Conservation (phyloP, 2,113 vertebrate species). For the Balaeniceps rex region DNA sequence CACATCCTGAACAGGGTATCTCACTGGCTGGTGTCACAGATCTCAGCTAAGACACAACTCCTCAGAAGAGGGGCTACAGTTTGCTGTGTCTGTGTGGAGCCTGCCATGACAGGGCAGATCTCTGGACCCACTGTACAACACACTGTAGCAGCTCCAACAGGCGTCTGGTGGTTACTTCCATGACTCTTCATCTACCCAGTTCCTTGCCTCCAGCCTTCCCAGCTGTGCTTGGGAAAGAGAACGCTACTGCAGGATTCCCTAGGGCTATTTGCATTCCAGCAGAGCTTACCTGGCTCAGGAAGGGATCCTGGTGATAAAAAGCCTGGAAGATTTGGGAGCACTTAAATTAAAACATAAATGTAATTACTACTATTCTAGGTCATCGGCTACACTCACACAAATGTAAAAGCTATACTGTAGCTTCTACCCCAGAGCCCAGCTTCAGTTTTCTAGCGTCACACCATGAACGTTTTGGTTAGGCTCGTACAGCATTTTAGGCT, state of each 20-base stretch:
- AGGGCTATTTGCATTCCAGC: not conserved
- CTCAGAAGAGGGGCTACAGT: not conserved
- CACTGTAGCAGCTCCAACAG: not conserved
- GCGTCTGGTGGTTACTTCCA: rapidly evolving
- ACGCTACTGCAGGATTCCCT: not conserved
- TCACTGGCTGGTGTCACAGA: not conserved
- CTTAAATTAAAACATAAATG: not conserved
- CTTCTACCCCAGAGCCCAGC: not conserved
- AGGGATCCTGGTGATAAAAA: not conserved
- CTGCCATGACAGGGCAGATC: not conserved
- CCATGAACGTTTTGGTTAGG: not conserved
- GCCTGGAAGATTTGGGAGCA: not conserved
- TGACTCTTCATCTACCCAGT: too few species aligned
- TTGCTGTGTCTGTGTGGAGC: not conserved
- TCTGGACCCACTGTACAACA: not conserved
- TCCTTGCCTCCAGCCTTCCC: not conserved
- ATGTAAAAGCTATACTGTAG: too few species aligned
- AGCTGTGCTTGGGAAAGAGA: not conserved
- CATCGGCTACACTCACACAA: not conserved
- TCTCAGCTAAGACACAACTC: not conserved
- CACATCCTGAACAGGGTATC: not conserved
- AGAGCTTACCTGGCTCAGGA: not conserved
- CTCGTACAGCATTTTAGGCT: not conserved
- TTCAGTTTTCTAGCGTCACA: not conserved
- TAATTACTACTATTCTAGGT: not conserved